Evolutionary conservation across 2,113 vertebrate species (phyloP).

Genomic region (Caranx ignobilis): DNA sequence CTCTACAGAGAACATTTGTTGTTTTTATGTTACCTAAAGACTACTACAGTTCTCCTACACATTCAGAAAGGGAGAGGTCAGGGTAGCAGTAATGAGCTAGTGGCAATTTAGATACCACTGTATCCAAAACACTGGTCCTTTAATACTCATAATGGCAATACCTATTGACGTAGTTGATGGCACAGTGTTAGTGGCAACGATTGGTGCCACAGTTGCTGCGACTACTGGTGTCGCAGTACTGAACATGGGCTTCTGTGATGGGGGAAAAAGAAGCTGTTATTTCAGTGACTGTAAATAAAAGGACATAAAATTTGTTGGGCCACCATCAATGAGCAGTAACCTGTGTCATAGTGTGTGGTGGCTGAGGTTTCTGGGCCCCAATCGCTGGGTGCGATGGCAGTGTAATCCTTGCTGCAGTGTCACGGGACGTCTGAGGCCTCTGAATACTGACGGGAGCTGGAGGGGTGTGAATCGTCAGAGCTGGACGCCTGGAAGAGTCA

Average conservation of each 20-base stretch:
- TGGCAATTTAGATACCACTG: too few relatives aligned
- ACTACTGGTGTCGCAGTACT: conserved; percentile 95
- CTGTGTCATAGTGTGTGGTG: conserved; percentile 94
- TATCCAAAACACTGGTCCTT: too few relatives aligned
- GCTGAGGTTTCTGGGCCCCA: conserved; percentile 91
- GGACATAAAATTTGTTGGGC: too few relatives aligned
- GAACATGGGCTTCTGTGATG: conserved; percentile 93
- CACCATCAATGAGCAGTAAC: conserved; percentile 69
- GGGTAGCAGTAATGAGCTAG: too few relatives aligned
- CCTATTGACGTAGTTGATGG: conserved; percentile 93
- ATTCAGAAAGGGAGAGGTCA: too few relatives aligned
- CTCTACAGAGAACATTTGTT: too few relatives aligned
- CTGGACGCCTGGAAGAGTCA: conserved; percentile 85
- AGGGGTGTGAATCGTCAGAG: conserved; percentile 92
- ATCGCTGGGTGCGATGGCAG: conserved; percentile 93
- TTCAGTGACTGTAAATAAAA: not conserved
- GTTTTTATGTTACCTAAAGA: too few relatives aligned
- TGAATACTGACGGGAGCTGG: conserved; percentile 93
- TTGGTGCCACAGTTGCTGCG: conserved; percentile 97
- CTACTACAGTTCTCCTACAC: too few relatives aligned
- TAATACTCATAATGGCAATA: conserved; percentile 52
- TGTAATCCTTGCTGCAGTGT: conserved; percentile 90
- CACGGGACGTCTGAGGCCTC: conserved; percentile 89
- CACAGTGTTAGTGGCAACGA: conserved; percentile 95
- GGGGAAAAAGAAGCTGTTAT: not conserved